phyloP scores from a whole-genome alignment of 2,113 vertebrate genomes.

The Excalfactoria chinensis region DNA sequence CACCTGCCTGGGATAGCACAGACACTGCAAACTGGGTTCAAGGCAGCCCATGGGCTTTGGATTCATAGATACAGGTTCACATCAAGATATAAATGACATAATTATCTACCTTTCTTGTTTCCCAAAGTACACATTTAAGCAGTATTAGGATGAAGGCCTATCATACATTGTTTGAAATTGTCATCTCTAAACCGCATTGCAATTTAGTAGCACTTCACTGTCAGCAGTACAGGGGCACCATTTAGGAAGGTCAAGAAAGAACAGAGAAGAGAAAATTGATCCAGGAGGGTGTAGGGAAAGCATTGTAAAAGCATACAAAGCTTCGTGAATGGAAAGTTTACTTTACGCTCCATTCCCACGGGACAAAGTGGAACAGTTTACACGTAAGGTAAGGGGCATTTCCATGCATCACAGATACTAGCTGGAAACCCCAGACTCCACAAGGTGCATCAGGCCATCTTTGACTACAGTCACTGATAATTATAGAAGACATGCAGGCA shows the following conservation, averaged over 20 bases:
- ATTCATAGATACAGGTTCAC: rapidly evolving
- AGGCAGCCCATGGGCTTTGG: neutral
- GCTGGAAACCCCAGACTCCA: neutral
- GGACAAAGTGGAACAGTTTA: neutral
- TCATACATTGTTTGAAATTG: neutral
- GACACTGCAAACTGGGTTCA: neutral
- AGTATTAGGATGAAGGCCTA: neutral
- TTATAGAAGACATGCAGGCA: neutral
- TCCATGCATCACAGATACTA: rapidly evolving
- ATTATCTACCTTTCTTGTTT: neutral
- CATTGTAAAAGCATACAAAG: rapidly evolving
- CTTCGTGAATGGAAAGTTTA: neutral
- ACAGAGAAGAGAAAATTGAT: neutral
- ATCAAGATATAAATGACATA: neutral
- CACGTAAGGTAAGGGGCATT: neutral
- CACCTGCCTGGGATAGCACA: neutral
- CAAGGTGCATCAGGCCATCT: neutral
- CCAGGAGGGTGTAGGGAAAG: neutral
- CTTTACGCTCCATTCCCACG: neutral
- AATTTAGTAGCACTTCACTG: neutral
- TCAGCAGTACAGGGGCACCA: neutral
- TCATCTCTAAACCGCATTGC: neutral
- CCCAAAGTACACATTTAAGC: neutral
- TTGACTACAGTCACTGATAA: neutral
- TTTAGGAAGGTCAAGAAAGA: neutral